These are phyloP conservation scores for Gallinago paraguaiae DNA, from an alignment of 2,113 vertebrate species.

Conservation along the genomic window DNA sequence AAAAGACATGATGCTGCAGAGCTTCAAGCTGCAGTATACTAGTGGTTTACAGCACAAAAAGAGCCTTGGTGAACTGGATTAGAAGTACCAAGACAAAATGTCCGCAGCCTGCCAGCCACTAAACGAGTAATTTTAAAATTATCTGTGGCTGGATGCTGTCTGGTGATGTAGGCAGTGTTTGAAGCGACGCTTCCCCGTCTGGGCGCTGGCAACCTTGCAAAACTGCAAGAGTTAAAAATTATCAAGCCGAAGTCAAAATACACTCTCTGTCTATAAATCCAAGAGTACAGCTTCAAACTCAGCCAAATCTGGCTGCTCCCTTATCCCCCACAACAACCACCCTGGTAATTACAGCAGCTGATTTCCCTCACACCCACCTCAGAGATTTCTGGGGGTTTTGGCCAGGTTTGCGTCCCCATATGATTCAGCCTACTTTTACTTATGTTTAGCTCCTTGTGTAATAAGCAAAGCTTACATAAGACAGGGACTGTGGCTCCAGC, in stretches of 20 bases:
- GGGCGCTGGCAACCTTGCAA: not conserved
- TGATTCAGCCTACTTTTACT: slow-evolving; percentile 69
- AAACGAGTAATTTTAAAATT: not conserved
- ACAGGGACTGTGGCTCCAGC: slow-evolving; percentile 27
- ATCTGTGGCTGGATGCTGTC: not conserved
- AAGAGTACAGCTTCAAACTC: not conserved
- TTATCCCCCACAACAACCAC: slow-evolving; percentile 42
- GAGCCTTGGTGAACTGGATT: not conserved
- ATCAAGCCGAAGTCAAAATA: slow-evolving; percentile 39
- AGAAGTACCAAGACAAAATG: not conserved
- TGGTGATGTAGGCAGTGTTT: slow-evolving; percentile 6
- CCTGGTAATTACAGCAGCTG: slow-evolving; percentile 58
- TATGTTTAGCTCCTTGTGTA: slow-evolving; percentile 66
- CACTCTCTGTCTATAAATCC: slow-evolving; percentile 9
- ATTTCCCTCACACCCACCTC: slow-evolving; percentile 68
- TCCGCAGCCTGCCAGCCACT: not conserved
- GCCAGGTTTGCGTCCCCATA: slow-evolving; percentile 65
- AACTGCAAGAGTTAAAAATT: slow-evolving; percentile 55
- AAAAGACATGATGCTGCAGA: not conserved
- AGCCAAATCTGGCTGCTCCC: slow-evolving; percentile 39
- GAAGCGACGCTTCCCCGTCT: not conserved
- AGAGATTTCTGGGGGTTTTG: slow-evolving; percentile 62
- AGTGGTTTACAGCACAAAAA: not conserved
- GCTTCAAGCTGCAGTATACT: not conserved
- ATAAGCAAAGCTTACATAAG: slow-evolving; percentile 65